Base-by-base conservation (phyloP, 2,888 invertebrate species). In the Dynastes maya region DNA sequence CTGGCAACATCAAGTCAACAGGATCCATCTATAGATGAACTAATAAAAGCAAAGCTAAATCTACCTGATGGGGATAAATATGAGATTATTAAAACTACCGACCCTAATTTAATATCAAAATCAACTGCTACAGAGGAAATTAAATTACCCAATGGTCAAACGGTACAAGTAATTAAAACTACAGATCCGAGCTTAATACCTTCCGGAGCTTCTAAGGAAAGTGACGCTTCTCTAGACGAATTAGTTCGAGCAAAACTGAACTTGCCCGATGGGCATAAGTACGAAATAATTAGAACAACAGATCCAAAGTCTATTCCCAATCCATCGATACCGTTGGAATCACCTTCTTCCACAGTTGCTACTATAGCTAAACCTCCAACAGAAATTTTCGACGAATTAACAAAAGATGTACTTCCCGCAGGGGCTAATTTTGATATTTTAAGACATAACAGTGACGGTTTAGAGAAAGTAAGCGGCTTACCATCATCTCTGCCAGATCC, bases 391-490 rank as follows among this genome's bases (percentile, higher is more conserved):
- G 95, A 95, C 71, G 95, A 96, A 85, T 88, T 96, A 64, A 95
- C 96, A 0, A 94, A 94, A 86, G 95, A 94, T 0, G 94, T 95
- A 0, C 89, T 96, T 79, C 96, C 96, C 1, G 93, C 94, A 0
- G 94, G 94, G 1, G 93, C 95, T 0, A 94, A 96, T 83, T 96
- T 93, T 84, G 96, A 96, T 87, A 90, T 96, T 0, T 91, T 95
- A n/a, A 93, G 94, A 85, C 95, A 95, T 76, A 93, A 92, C 64
- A 93, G 93, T 80, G 95, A 95, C 1, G 93, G 92, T 83, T 88
- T 95, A 0, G 95, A 95, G 84, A 93, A 94, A 84, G 91, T 94
- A 0, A 90, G 91, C 0, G 87, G 92, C 58, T 91, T 93, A 0
- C 91, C 91, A 40, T 90, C 91, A 67, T 91, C 88, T 82, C 86